Evolutionary conservation across 2,113 vertebrate genomes (phyloP).

Genomic region (Narcine bancroftii): DNA sequence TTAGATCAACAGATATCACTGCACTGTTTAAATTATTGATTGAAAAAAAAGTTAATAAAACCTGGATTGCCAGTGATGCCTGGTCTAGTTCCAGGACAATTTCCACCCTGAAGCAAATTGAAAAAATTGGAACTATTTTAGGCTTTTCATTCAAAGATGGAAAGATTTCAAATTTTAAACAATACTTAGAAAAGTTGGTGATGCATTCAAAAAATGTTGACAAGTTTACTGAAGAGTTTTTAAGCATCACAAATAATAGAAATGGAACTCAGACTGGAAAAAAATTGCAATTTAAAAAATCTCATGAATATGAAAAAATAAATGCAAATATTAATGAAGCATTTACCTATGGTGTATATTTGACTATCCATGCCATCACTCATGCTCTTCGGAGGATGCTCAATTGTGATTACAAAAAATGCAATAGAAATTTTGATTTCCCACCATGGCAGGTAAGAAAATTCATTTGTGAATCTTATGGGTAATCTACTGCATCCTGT

Average conservation of each 20-base stretch:
- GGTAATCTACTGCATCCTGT: too few species aligned
- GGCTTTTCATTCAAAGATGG: slow-evolving; percentile 49
- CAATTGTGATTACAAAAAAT: slow-evolving; percentile 46
- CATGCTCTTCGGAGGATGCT: slow-evolving; percentile 49
- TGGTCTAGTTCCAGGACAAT: slow-evolving; percentile 48
- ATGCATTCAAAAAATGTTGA: slow-evolving; percentile 44
- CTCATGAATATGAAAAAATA: not conserved
- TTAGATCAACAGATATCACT: slow-evolving; percentile 45
- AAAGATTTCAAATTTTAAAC: slow-evolving; percentile 45
- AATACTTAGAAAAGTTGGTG: slow-evolving; percentile 48
- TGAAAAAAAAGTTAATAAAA: slow-evolving; percentile 44
- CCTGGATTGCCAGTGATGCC: slow-evolving; percentile 55
- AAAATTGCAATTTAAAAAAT: not conserved
- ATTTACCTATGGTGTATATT: slow-evolving; percentile 39
- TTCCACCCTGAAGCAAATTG: slow-evolving; percentile 46
- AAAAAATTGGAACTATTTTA: slow-evolving; percentile 52
- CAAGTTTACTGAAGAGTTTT: slow-evolving; percentile 50
- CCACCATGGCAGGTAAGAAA: slow-evolving; percentile 55
- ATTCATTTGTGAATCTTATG: too few species aligned
- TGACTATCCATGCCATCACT: slow-evolving; percentile 48
- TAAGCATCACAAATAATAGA: too few species aligned
- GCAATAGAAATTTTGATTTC: slow-evolving; percentile 47
- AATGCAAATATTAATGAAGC: not conserved
- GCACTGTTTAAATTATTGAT: slow-evolving; percentile 50
- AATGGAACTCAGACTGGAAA: not conserved